phyloP scores from a whole-genome alignment of 2,113 vertebrate genomes.

The Lynx canadensis region DNA sequence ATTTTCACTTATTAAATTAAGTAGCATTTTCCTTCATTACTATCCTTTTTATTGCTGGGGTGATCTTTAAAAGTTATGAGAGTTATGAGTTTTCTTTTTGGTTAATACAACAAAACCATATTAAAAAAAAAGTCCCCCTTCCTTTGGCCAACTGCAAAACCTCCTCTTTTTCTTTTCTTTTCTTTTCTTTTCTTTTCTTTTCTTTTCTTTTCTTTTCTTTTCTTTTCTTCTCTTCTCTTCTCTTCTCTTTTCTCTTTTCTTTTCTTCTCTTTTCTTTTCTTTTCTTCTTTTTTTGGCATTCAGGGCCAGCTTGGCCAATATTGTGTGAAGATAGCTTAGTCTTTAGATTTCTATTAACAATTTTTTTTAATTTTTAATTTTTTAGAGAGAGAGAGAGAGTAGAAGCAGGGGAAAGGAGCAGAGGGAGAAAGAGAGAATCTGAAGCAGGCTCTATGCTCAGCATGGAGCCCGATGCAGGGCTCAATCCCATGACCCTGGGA shows the following conservation, averaged over 20 bases:
- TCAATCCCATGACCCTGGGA: background rate
- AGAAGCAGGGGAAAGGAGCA: background rate
- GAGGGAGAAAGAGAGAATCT: background rate
- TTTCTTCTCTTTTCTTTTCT: too few species aligned
- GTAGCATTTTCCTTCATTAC: background rate
- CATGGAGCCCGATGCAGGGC: background rate
- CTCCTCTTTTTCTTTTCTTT: background rate
- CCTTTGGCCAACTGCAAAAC: background rate
- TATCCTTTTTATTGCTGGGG: background rate
- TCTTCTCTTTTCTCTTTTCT: too few species aligned
- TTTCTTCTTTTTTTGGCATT: background rate
- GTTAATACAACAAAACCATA: background rate
- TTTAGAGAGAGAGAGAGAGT: background rate
- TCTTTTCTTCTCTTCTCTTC: too few species aligned
- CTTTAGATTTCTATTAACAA: background rate
- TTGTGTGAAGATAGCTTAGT: background rate
- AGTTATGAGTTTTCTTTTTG: background rate
- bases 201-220: background rate
- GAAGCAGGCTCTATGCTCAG: background rate
- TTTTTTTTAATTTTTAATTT: background rate
- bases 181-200: too few species aligned
- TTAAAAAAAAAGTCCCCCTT: background rate
- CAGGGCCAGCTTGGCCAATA: background rate
- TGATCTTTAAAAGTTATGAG: background rate
- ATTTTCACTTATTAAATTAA: slow-evolving; percentile 10